phyloP scores from a whole-genome alignment of 2,113 vertebrate species.

The Epinephelus moara region DNA sequence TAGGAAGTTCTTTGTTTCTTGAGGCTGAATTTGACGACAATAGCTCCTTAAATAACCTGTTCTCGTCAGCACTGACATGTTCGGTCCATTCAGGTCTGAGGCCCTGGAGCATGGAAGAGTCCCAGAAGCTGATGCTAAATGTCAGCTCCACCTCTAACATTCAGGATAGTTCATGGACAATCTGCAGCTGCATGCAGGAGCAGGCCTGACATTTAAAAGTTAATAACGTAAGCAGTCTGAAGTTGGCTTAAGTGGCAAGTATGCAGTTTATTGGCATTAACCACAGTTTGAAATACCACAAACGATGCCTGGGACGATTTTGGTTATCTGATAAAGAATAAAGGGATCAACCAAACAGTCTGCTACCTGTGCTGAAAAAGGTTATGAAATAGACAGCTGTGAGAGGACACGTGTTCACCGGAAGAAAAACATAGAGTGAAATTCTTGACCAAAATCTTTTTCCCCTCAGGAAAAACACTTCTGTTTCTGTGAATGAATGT shows the following conservation, averaged over 20 bases:
- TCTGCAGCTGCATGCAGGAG: constrained; percentile 41
- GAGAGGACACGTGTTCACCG: not conserved
- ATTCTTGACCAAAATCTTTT: not conserved
- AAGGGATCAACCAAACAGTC: not conserved
- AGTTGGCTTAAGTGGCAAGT: not conserved
- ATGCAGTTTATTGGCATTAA: not conserved
- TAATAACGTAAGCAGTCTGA: not conserved
- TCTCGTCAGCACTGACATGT: constrained; percentile 21
- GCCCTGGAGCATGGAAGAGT: constrained; percentile 52
- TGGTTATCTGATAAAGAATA: not conserved
- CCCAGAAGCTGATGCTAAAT: constrained; percentile 19
- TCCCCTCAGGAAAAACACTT: not conserved
- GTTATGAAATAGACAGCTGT: not conserved
- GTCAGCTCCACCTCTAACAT: constrained; percentile 50
- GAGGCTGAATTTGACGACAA: not conserved
- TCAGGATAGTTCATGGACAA: not conserved
- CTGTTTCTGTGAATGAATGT: not conserved
- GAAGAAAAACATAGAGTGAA: not conserved
- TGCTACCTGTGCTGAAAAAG: not conserved
- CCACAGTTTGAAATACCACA: not conserved
- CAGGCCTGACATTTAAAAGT: constrained; percentile 65
- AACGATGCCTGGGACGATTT: not conserved
- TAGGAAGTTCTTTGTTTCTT: not conserved
- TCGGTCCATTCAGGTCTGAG: not conserved
- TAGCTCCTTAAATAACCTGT: not conserved